These are phyloP conservation scores for Hydractinia echinata DNA, from an alignment of 30 jellyfish, hydroid and myxozoan genomes.

Conservation along the genomic window DNA sequence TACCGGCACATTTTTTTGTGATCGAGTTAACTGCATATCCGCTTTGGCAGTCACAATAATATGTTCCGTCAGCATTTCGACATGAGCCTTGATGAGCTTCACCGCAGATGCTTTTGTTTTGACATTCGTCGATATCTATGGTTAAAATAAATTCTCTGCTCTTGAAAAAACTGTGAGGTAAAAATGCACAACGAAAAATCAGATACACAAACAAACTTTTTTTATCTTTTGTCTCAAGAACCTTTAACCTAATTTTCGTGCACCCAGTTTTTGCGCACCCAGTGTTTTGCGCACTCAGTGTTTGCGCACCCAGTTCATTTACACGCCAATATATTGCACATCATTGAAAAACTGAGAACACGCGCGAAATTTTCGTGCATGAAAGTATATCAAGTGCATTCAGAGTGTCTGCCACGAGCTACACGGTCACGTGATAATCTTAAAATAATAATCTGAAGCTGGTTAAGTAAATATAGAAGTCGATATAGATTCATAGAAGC, in stretches of 20 bases:
- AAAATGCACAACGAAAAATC: too few species aligned
- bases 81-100: constrained; percentile 3
- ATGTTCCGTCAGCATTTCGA: constrained; percentile 23
- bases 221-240: too few species aligned
- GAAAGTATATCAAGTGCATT: too few species aligned
- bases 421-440: neutral
- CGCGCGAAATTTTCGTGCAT: too few species aligned
- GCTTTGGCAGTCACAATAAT: constrained; percentile 23
- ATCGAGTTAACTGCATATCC: constrained; percentile 11
- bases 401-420: too few species aligned
- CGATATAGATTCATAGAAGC: neutral
- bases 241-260: too few species aligned
- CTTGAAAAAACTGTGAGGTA: neutral
- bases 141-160: neutral
- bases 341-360: too few species aligned
- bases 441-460: neutral
- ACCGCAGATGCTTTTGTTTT: constrained; percentile 17
- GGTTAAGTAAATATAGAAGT: neutral
- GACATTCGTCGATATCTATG: constrained; percentile 24
- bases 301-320: too few species aligned
- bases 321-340: too few species aligned
- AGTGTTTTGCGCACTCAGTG: too few species aligned
- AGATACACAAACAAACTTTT: too few species aligned
- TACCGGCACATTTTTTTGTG: constrained; percentile 27
- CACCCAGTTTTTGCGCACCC: too few species aligned